phyloP scores from a whole-genome alignment of 2,113 vertebrate species.

The Pseudopipra pipra region DNA sequence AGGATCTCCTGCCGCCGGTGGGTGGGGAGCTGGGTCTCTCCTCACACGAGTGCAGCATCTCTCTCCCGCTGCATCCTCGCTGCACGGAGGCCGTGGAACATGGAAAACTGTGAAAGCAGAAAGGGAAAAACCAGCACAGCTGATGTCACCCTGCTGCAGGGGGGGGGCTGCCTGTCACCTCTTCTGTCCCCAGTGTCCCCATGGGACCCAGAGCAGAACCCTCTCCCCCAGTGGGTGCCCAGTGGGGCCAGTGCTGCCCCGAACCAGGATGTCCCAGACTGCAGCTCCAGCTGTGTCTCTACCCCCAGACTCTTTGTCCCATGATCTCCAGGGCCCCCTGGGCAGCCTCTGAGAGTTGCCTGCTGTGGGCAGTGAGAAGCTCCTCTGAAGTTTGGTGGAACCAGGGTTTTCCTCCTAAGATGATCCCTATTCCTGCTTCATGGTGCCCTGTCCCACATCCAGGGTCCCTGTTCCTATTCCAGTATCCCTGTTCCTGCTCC shows the following conservation, averaged over 20 bases:
- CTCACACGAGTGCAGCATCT: background rate
- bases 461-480: background rate
- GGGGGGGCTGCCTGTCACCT: background rate
- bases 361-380: background rate
- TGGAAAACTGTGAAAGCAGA: constrained; percentile 21
- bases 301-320: background rate
- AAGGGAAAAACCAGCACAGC: background rate
- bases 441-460: background rate
- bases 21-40: constrained; percentile 7
- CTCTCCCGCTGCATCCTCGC: background rate
- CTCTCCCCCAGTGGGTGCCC: background rate
- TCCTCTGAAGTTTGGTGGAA: background rate
- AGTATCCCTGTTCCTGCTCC: background rate
- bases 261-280: background rate
- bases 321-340: accelerated
- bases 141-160: background rate
- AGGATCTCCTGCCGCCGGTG: background rate
- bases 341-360: background rate
- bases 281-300: background rate
- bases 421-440: background rate
- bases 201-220: accelerated
- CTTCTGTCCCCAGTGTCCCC: background rate
- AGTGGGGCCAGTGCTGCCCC: background rate
- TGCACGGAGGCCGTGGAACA: constrained; percentile 1
- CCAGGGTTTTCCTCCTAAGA: background rate